These are phyloP conservation scores for Alectura lathami DNA, from an alignment of 2,113 vertebrate species.

Conservation along the genomic window DNA sequence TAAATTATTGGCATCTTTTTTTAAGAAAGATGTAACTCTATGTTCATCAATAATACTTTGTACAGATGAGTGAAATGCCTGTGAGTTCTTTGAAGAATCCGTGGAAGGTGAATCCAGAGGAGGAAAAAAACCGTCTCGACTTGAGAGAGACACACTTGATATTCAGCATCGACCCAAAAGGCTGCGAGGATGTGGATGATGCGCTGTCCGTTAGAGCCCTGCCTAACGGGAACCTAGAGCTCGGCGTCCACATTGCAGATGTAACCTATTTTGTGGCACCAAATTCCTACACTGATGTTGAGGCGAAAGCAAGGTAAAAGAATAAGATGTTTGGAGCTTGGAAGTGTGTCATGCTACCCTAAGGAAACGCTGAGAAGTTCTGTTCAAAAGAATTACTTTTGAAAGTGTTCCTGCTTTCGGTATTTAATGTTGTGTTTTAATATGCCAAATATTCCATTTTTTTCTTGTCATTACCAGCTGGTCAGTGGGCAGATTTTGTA, in stretches of 20 bases:
- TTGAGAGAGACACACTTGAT: conserved; percentile 86
- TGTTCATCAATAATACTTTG: not conserved
- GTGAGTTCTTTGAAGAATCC: conserved; percentile 80
- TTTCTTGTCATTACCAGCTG: not conserved
- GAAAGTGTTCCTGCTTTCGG: not conserved
- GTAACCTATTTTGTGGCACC: conserved; percentile 90
- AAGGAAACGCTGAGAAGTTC: not conserved
- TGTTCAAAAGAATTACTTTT: not conserved
- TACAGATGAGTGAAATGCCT: conserved; percentile 91
- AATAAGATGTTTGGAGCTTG: not conserved
- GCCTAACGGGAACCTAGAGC: conserved; percentile 80
- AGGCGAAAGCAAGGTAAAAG: conserved; percentile 85
- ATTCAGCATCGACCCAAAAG: conserved; percentile 94
- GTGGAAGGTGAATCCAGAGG: conserved; percentile 79
- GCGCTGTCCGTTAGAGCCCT: conserved; percentile 84
- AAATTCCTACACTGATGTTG: conserved; percentile 86
- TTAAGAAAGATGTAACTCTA: not conserved
- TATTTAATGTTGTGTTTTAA: not conserved
- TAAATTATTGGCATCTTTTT: not conserved
- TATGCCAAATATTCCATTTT: not conserved
- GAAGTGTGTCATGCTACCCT: not conserved
- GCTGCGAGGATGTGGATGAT: conserved; percentile 96
- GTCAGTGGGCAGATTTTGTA: not conserved
- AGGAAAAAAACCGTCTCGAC: conserved; percentile 66
- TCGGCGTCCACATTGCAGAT: conserved; percentile 96